Evolutionary conservation across 1,140 invertebrate species (phyloP).

Genomic region (Adoxophyes honmai): DNA sequence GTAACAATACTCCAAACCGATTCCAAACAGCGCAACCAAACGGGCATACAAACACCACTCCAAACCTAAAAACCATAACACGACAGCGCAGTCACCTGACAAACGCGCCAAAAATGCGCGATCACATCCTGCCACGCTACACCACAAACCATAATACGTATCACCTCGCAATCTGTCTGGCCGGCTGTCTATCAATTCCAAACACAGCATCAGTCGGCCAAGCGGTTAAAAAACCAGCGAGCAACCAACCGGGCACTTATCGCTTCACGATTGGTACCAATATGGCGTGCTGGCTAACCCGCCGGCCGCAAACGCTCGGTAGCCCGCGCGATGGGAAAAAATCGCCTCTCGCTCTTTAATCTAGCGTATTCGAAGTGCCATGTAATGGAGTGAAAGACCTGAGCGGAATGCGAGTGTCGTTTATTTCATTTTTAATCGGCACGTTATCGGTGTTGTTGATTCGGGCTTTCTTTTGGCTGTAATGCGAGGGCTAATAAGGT

Average conservation of each 20-base stretch:
- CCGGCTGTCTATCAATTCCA: conserved; percentile 8
- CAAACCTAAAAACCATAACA: no score
- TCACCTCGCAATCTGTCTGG: conserved; percentile 12
- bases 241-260: not conserved
- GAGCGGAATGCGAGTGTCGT: conserved; percentile 4
- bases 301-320: not conserved
- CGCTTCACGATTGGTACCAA: not conserved
- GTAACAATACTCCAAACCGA: no score
- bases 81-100: conserved; percentile 4
- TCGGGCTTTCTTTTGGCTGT: not conserved
- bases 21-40: no score
- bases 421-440: conserved; percentile 15
- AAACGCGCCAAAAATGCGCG: not conserved
- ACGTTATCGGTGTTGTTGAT: conserved; percentile 1
- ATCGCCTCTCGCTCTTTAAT: conserved; percentile 8
- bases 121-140: not conserved
- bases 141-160: not conserved
- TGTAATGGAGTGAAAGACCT: conserved; percentile 12
- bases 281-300: not conserved
- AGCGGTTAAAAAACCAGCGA: not conserved
- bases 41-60: no score
- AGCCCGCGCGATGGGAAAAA: not conserved
- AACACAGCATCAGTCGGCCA: not conserved
- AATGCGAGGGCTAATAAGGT: no score
- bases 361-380: conserved; percentile 6